Percentiles rank a stretch among this genome's conserved stretches.
These are phyloP conservation scores for Irena cyanogastra DNA, from an alignment of 2,113 vertebrate species.

Conservation along the genomic window DNA sequence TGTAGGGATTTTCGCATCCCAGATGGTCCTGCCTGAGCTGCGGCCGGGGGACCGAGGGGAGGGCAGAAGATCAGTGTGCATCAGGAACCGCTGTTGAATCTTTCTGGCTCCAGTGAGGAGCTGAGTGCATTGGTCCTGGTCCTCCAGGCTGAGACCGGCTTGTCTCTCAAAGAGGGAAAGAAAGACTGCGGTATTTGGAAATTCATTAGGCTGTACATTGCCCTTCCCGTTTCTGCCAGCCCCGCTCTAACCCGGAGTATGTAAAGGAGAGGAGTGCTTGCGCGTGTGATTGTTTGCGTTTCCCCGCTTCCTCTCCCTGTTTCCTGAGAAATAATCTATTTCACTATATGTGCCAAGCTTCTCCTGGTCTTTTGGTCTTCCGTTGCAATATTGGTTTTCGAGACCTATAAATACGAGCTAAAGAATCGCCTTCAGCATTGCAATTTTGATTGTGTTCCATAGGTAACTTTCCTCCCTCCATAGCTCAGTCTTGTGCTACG, in stretches of 20 bases:
- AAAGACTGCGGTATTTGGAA: neutral
- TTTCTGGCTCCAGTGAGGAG: neutral
- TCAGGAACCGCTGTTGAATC: neutral
- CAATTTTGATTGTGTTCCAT: neutral
- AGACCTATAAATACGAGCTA: neutral
- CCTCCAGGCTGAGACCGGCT: neutral
- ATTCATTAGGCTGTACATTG: neutral
- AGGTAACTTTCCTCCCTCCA: neutral
- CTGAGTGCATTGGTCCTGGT: neutral
- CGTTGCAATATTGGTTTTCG: neutral
- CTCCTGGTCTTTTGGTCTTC: neutral
- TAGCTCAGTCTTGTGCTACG: neutral
- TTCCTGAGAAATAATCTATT: neutral
- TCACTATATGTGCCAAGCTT: neutral
- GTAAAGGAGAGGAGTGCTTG: neutral
- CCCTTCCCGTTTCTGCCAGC: neutral
- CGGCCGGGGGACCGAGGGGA: fast-evolving
- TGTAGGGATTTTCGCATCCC: neutral
- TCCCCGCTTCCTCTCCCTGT: neutral
- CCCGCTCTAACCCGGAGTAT: neutral
- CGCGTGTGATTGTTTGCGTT: neutral
- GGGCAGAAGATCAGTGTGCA: neutral
- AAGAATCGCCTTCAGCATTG: neutral
- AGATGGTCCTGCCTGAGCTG: neutral
- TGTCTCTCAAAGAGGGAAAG: neutral